A percentile compares a stretch with the other conserved stretches of the same genome.
Evolutionary conservation across 2,797 vertebrate genomes (phyloP).

Genomic region (Pantherophis vulpinus): DNA sequence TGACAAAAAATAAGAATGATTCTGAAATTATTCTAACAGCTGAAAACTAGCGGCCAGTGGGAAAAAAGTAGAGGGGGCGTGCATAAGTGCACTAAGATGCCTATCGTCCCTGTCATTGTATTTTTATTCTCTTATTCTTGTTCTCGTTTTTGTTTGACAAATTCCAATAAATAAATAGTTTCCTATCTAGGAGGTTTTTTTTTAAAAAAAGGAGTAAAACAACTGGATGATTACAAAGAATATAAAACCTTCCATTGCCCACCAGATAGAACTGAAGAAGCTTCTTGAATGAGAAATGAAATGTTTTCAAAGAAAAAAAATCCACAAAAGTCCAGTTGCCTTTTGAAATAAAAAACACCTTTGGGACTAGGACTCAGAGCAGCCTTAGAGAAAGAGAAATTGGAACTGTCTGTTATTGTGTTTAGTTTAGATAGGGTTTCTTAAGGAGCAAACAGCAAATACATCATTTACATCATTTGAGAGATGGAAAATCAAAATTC

Average conservation of each 20-base stretch:
- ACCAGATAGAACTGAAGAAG: neutral
- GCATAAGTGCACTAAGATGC: too few relatives aligned
- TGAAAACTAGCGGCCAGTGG: neutral
- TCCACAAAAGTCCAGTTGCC: neutral
- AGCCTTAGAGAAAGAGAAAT: neutral
- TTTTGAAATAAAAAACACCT: neutral
- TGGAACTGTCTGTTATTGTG: neutral
- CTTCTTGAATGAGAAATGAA: neutral
- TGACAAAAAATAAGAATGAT: neutral
- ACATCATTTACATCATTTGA: neutral
- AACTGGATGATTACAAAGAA: neutral
- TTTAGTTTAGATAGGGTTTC: neutral
- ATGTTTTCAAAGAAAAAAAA: neutral
- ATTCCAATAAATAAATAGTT: neutral
- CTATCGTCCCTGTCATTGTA: too few relatives aligned
- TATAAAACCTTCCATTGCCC: neutral
- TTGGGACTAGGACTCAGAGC: neutral
- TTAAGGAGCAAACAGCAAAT: neutral
- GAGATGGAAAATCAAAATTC: neutral
- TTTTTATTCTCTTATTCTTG: too few relatives aligned
- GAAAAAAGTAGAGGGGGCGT: neutral
- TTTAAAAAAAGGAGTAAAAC: neutral
- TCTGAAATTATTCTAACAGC: neutral
- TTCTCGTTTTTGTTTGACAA: too few relatives aligned
- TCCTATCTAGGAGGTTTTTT: rapidly evolving